Evolutionary conservation across 2,888 invertebrate species (phyloP), one percentile per base, ranked within the genome.

Genomic region (Parasteatoda lunata): DNA sequence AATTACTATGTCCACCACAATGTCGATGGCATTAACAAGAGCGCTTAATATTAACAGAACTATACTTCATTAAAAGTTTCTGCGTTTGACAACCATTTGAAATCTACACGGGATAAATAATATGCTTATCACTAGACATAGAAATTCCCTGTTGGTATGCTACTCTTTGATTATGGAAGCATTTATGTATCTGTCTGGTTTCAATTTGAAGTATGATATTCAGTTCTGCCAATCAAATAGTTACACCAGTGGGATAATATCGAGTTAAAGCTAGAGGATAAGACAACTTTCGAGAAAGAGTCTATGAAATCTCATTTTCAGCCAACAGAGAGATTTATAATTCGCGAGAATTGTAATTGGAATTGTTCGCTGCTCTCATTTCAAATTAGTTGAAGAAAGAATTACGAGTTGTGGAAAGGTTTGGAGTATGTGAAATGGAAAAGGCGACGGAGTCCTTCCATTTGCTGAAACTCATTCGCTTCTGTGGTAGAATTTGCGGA

Each of bases 1-100:
- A 84, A 84, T 84, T 84, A 75, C 78, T 73, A 59, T 59, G 72
- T 72, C 77, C 66, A 84, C 73, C 84, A 78, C 84, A 79, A 84
- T 78, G 73, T 64, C 73, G 73, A 84, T 73, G 51, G 78, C 84
- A 84, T 68, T 78, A 79, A 73, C 84, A 75, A 75, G 69, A 75
- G 78, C 77, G 52, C 59, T 72, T 71, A 66, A 78, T 78, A 84
- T 84, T 84, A 84, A 77, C 78, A 72, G 6, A 51, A 51, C 73
- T 65, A 69, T 79, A 78, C 84, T 79, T 78, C 78, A 84, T 78
- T 79, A 79, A 77, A 59, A 73, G 75, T 68, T 72, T 48, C 73
- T 84, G 78, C 47, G 59, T 45, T 78, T 78, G 84, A 79, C 78
- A 84, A 78, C 73, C 59, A 73, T 73, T 68, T 84, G 84, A 79